Evolutionary conservation across 2,888 invertebrate species (phyloP), one percentile per base, ranked within the genome.

Genomic region (Drosophila phalerata): DNA sequence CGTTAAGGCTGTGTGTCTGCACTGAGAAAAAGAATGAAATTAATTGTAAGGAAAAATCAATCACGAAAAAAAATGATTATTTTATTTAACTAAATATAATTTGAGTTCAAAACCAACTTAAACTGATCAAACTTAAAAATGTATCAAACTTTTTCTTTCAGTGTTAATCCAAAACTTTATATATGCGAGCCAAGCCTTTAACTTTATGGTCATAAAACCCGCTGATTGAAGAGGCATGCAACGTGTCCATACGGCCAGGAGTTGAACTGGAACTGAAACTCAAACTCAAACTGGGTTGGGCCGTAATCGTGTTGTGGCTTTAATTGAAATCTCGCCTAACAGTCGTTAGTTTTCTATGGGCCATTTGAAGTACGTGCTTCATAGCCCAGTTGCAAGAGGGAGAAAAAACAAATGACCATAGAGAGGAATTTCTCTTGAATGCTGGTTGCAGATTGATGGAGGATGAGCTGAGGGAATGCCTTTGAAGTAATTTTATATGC

Each of bases 341-440:
- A 70, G 66, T 57, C 70, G 61, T 68, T 67, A 60, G 62, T 78
- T 63, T 80, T 63, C 48, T 77, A 71, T 69, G 78, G 78, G 45
- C 60, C 84, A 88, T 80, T 85, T 77, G 47, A 60, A 88, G 88
- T 80, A 86, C 88, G 84, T 84, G 88, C 88, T 73, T 73, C 69
- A 81, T 42, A 65, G 63, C 52, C 34, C 34, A 43, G 57, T 49
- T 49, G 38, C 51, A 45, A 17, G 55, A 32, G 48, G 37, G 43
- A 15, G 30, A 53, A 32, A 28, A 25, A 15, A n/a, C n/a, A 9
- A 48, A 52, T 52, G 74, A 69, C 64, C 51, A 73, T 38, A 53
- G 43, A 66, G 38, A 15, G 52, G 1, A 6, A 25, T 17, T 34
- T 19, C 17, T n/a, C 3, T 10, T 15, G 32, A 28, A 38, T 28